Evolutionary conservation across 1,140 invertebrate species (phyloP), one percentile per base, ranked within the genome.

Genomic region (Caerostris extrusa): DNA sequence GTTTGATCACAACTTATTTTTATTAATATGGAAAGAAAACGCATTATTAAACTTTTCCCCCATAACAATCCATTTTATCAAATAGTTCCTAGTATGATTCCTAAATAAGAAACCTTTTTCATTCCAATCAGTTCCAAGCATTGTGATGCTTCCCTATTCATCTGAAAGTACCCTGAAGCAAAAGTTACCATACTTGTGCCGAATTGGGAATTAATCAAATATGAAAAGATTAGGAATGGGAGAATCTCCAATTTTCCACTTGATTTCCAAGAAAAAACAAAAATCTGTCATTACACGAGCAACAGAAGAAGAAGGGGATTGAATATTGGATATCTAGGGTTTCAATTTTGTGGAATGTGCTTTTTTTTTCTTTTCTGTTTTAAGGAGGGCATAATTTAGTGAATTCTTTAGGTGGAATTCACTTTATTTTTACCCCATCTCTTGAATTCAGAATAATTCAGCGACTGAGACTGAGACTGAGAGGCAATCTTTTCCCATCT

Each of bases 151-250:
- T 77, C 10, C 6, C 34, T 50, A 14, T 77, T 77, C 71, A 77
- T 77, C 50, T 77, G 19, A 77, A 50, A 50, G 34, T 77, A 77
- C 50, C 71, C 53, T 12, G 3, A 12, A 77, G 34, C 71, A 10
- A 77, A 53, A 34, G 34, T 77, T 77, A 19, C 53, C 71, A 12
- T 77, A 53, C 34, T 3, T 12, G 5, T 77, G 8, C 34, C 71
- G 34, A 77, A 77, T 77, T 77, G 34, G 71, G 71, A 77, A 77
- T 77, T 77, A 77, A 77, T 77, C 71, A 77, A 77, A 77, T 77
- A 77, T 77, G 71, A 77, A 77, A 77, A 77, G 71, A 77, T 77
- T 77, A 77, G 8, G 61, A 5, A 5, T 4, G 61, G 61, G 0
- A 12, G 34, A 50, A 77, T 8, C 50, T 53, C 71, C 71, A 77